Conservation (phyloP, 2,113 vertebrate genomes). For the Nothoprocta pentlandii region DNA sequence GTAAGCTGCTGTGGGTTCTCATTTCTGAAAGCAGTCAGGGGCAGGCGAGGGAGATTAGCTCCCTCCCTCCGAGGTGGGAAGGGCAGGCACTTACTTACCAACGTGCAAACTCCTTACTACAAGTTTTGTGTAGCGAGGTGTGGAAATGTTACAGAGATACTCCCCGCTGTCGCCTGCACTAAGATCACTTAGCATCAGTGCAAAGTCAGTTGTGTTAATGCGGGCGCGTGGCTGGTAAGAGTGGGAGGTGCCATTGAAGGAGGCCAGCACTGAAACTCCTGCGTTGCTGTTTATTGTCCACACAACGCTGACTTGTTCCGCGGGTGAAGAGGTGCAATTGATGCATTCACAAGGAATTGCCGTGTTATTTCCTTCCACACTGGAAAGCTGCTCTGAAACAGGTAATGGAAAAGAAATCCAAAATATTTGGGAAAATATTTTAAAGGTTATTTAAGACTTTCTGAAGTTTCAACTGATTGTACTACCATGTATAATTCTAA, state of each 20-base stretch:
- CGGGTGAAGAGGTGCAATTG: not conserved
- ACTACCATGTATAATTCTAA: not conserved
- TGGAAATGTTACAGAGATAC: slow-evolving; percentile 67
- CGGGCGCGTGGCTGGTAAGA: not conserved
- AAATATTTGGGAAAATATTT: not conserved
- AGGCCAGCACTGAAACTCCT: slow-evolving; percentile 1
- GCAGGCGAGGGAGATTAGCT: not conserved
- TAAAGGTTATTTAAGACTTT: not conserved
- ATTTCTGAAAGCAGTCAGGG: not conserved
- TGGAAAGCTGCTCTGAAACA: slow-evolving; percentile 32
- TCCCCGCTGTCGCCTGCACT: slow-evolving; percentile 7
- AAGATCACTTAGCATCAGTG: not conserved
- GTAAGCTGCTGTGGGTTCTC: not conserved
- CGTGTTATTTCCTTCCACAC: not conserved
- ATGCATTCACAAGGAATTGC: not conserved
- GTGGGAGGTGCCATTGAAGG: slow-evolving; percentile 27
- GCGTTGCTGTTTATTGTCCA: slow-evolving; percentile 29
- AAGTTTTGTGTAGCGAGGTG: slow-evolving; percentile 42
- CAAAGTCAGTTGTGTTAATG: not conserved
- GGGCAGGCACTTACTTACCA: slow-evolving; percentile 60
- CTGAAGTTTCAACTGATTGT: not conserved
- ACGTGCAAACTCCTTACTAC: slow-evolving; percentile 15
- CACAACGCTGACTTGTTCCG: not conserved
- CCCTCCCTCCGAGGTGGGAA: not conserved
- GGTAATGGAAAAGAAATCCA: not conserved